Evolutionary conservation across 1,140 invertebrate species (phyloP).

Genomic region (Bombus superbus): DNA sequence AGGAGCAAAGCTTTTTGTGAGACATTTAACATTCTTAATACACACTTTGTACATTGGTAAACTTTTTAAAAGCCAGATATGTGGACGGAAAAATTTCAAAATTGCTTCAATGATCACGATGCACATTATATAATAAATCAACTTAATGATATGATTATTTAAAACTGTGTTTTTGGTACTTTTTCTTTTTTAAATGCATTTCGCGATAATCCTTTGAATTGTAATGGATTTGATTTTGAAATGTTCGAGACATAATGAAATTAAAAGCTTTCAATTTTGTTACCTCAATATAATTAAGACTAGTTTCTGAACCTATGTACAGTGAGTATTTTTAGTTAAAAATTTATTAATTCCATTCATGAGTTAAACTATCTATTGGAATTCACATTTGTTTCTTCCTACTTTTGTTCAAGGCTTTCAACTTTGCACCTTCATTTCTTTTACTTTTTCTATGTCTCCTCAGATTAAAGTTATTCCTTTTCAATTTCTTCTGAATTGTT

Average conservation of each 20-base stretch:
- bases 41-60: slow-evolving; percentile 40
- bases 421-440: slow-evolving; percentile 39
- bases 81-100: slow-evolving; percentile 62
- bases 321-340: slow-evolving; percentile 59
- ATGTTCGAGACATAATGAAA: slow-evolving; percentile 43
- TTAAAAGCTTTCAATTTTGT: slow-evolving; percentile 47
- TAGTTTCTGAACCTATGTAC: slow-evolving; percentile 61
- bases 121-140: slow-evolving; percentile 19
- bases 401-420: background rate
- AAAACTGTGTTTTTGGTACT: background rate
- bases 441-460: background rate
- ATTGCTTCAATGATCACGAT: slow-evolving; percentile 46
- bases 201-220: slow-evolving; percentile 42
- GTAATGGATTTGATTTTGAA: slow-evolving; percentile 27
- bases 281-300: slow-evolving; percentile 34
- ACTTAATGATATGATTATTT: background rate
- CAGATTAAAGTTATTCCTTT: slow-evolving; percentile 47
- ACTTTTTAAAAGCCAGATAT: slow-evolving; percentile 40
- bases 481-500: slow-evolving; percentile 33
- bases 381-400: slow-evolving; percentile 29
- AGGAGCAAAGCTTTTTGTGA: slow-evolving; percentile 38
- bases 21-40: slow-evolving; percentile 27
- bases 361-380: slow-evolving; percentile 6
- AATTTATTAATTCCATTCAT: slow-evolving; percentile 20
- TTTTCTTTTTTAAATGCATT: slow-evolving; percentile 3